These are phyloP conservation scores for Unio delphinus DNA, from an alignment of 2,888 invertebrate species.

Conservation along the genomic window DNA sequence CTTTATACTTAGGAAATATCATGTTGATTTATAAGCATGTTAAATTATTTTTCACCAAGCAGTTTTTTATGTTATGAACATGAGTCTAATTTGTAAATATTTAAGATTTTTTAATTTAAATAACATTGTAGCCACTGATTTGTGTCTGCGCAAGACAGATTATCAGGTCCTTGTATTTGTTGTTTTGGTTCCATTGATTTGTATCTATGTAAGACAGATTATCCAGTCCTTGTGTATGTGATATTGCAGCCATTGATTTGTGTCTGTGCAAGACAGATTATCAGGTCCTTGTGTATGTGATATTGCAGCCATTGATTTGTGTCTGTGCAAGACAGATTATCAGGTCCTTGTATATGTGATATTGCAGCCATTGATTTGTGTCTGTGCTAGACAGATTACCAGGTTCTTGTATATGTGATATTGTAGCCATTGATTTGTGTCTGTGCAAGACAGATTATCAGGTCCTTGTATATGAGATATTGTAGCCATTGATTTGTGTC, in stretches of 20 bases:
- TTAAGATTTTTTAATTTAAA: too few species aligned
- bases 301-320: too few species aligned
- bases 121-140: neutral
- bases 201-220: neutral
- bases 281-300: too few species aligned
- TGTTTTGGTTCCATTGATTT: conserved; percentile 1
- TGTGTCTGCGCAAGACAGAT: neutral
- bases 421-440: neutral
- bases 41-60: conserved; percentile 26
- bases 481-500: too few species aligned
- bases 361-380: neutral
- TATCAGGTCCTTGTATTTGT: neutral
- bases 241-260: neutral
- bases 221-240: neutral
- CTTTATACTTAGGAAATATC: too few species aligned
- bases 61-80: neutral
- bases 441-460: too few species aligned
- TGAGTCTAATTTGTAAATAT: neutral
- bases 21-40: neutral
- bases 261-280: neutral
- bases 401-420: neutral
- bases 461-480: too few species aligned
- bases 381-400: neutral
- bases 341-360: too few species aligned
- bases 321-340: too few species aligned